Evolutionary conservation across 2,797 vertebrate species (phyloP).

Genomic region (Antennarius maculatus): DNA sequence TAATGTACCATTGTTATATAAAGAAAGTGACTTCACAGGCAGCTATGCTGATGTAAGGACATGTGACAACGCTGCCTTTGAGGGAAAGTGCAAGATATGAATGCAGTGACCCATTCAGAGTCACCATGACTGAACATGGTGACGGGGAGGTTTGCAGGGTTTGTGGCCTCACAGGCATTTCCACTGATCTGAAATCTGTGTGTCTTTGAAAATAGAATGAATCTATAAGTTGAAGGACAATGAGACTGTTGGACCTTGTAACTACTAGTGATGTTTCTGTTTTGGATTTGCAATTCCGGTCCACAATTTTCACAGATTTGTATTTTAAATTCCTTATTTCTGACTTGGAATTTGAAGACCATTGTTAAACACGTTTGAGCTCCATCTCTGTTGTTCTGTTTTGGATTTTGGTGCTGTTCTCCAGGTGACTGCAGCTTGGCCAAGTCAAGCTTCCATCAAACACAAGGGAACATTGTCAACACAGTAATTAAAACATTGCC

Average conservation of each 20-base stretch:
- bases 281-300: constrained; percentile 1
- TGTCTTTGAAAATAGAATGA: no score
- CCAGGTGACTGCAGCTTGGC: constrained; percentile 20
- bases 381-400: neutral
- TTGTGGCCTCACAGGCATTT: neutral
- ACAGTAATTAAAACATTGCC: constrained; percentile 23
- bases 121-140: neutral
- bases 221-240: no score
- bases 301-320: neutral
- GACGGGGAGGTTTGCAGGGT: constrained; percentile 6
- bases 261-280: neutral
- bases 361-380: no score
- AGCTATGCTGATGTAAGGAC: constrained; percentile 48
- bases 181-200: no score
- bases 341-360: constrained; percentile 15
- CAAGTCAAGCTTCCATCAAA: constrained; percentile 40
- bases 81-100: constrained; percentile 21
- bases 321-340: constrained; percentile 13
- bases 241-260: neutral
- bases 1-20: neutral
- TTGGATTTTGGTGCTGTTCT: neutral
- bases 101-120: constrained; percentile 33
- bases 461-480: constrained; percentile 43
- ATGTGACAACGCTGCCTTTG: constrained; percentile 51
- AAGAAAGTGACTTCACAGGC: constrained; percentile 30